A percentile compares a stretch with the other conserved stretches of the same genome.
phyloP scores from a whole-genome alignment of 2,113 vertebrate species.

The Hippocampus abdominalis region DNA sequence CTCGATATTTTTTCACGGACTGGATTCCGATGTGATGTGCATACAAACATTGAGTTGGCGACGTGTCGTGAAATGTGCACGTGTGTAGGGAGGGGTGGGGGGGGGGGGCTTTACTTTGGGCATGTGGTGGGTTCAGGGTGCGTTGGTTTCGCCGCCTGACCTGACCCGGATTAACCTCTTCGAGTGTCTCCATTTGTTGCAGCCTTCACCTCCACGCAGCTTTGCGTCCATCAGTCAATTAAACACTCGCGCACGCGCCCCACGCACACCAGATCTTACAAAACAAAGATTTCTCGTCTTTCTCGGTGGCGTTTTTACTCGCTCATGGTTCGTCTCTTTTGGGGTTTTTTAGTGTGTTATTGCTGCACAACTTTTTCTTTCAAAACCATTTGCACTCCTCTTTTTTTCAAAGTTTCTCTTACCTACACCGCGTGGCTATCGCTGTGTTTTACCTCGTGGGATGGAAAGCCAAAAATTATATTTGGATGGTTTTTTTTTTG shows the following conservation, averaged over 20 bases:
- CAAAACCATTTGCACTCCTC: no score
- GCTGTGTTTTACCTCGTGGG: background rate
- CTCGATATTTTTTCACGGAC: background rate
- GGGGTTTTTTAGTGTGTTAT: background rate
- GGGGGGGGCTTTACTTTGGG: background rate
- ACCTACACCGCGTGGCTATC: background rate
- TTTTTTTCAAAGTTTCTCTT: background rate
- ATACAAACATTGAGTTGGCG: no score
- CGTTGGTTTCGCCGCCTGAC: conserved; percentile 38
- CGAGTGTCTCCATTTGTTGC: conserved; percentile 77
- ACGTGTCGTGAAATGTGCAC: no score
- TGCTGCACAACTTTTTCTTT: background rate
- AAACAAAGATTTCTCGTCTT: background rate
- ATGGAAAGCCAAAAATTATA: background rate
- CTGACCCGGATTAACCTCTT: conserved; percentile 67
- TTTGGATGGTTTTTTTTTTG: background rate
- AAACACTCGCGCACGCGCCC: conserved; percentile 65
- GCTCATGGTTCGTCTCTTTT: background rate
- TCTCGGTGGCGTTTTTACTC: background rate
- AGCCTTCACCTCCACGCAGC: conserved; percentile 69
- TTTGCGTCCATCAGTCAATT: conserved; percentile 78
- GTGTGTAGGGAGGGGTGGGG: no score
- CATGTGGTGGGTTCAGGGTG: background rate
- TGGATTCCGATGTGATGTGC: background rate
- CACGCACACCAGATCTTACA: background rate